Conservation (phyloP, 2,797 vertebrate genomes). For the Mareca strepera region DNA sequence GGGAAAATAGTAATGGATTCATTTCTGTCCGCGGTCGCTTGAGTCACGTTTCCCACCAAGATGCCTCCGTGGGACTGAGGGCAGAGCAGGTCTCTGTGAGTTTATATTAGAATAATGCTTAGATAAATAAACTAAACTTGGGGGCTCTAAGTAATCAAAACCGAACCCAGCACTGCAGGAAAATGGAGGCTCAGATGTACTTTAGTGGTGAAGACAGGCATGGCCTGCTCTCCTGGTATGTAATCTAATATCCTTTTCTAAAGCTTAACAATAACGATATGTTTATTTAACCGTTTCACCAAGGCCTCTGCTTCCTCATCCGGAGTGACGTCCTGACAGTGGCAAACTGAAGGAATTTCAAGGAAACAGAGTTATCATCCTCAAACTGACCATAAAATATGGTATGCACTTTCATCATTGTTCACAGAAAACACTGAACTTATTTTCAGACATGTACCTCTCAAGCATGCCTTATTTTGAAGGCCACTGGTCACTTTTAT, state of each 20-base stretch:
- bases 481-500: background rate
- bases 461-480: background rate
- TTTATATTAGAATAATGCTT: constrained; percentile 72
- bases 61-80: background rate
- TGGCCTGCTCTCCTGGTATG: constrained; percentile 65
- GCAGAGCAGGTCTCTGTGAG: constrained; percentile 33
- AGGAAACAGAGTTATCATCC: constrained; percentile 30
- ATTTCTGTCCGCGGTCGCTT: constrained; percentile 8
- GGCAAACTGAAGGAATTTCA: constrained; percentile 66
- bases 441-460: background rate
- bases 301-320: constrained; percentile 41
- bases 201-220: constrained; percentile 63
- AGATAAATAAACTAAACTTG: constrained; percentile 66
- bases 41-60: constrained; percentile 25
- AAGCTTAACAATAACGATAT: constrained; percentile 73
- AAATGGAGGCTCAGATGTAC: constrained; percentile 62
- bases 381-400: constrained; percentile 30
- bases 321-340: constrained; percentile 40
- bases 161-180: constrained; percentile 37
- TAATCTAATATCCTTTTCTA: constrained; percentile 78
- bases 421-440: background rate
- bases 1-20: constrained; percentile 32
- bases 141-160: constrained; percentile 69
- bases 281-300: constrained; percentile 77
- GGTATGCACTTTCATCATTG: constrained; percentile 29